Percentiles rank a stretch among this genome's conserved stretches.
Conservation (phyloP, 2,797 vertebrate genomes). For the Catharus ustulatus region DNA sequence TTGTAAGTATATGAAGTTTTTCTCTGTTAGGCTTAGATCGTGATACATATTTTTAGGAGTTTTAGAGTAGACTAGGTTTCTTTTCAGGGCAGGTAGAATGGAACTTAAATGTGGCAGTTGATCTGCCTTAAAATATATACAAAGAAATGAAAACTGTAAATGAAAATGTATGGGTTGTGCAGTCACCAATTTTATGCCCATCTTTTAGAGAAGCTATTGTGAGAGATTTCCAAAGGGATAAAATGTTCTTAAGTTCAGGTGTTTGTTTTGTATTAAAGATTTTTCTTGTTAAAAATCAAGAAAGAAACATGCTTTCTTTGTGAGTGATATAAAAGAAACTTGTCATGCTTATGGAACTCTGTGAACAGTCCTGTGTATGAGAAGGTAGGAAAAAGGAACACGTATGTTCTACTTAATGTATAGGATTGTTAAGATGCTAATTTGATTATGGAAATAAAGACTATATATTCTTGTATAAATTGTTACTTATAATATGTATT, state of each 20-base stretch:
- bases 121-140: neutral
- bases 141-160: neutral
- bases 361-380: neutral
- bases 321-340: neutral
- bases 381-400: neutral
- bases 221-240: neutral
- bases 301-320: neutral
- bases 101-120: neutral
- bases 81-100: neutral
- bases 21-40: neutral
- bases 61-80: neutral
- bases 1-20: slow-evolving; percentile 86
- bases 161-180: neutral
- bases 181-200: neutral
- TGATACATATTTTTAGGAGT: neutral
- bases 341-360: neutral
- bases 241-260: neutral
- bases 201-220: neutral
- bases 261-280: neutral
- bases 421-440: neutral
- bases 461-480: neutral
- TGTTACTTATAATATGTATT: neutral
- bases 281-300: neutral
- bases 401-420: neutral
- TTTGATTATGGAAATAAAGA: neutral